Conservation (phyloP, 1,140 invertebrate genomes). For the Leptinotarsa undecemlineata region DNA sequence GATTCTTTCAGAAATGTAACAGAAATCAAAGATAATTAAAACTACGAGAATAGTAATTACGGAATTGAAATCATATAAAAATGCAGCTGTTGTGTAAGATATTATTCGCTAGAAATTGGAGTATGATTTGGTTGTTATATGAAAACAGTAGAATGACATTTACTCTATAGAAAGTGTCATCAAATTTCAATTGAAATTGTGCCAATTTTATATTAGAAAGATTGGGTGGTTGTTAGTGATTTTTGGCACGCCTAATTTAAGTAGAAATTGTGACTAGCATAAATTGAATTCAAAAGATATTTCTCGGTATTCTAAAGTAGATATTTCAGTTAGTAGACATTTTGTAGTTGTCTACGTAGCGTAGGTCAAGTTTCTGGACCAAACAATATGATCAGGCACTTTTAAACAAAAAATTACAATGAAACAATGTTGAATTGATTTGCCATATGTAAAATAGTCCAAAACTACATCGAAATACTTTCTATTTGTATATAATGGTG, state of each 20-base stretch:
- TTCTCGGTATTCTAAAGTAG: background rate
- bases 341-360: background rate
- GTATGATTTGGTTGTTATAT: too few relatives aligned
- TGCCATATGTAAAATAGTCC: constrained; percentile 24
- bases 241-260: background rate
- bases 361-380: constrained; percentile 27
- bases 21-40: too few relatives aligned
- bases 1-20: too few relatives aligned
- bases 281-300: background rate
- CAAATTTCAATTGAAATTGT: constrained; percentile 3
- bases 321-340: background rate
- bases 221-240: background rate
- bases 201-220: constrained; percentile 11
- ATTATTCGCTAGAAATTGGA: too few relatives aligned
- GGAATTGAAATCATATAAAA: too few relatives aligned
- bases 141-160: too few relatives aligned
- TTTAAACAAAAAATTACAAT: background rate
- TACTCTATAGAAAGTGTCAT: constrained; percentile 1
- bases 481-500: constrained; percentile 35
- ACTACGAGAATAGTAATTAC: too few relatives aligned
- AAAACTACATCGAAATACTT: constrained; percentile 25
- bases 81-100: too few relatives aligned
- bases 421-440: constrained; percentile 19
- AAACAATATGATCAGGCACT: constrained; percentile 23
- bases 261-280: constrained; percentile 1